phyloP scores from a whole-genome alignment of 2,888 invertebrate species.

The Augiades crinisus region DNA sequence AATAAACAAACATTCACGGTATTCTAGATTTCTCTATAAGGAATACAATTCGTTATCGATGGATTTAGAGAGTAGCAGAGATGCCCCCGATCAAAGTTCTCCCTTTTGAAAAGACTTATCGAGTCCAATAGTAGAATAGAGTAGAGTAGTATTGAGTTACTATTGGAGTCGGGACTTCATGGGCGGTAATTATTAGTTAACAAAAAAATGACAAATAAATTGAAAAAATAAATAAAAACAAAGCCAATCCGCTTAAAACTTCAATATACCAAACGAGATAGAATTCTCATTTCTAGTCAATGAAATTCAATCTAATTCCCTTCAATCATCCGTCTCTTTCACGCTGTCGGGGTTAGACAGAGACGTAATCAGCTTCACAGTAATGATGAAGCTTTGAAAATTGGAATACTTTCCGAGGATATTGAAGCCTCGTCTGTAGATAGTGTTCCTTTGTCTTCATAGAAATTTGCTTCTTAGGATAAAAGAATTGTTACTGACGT shows the following conservation, averaged over 20 bases:
- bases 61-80: too few species aligned
- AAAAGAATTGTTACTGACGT: constrained; percentile 22
- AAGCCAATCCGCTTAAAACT: constrained; percentile 49
- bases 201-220: not conserved
- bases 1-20: too few species aligned
- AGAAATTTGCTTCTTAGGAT: constrained; percentile 22
- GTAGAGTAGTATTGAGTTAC: too few species aligned
- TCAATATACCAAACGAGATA: constrained; percentile 55
- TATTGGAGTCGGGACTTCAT: too few species aligned
- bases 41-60: too few species aligned
- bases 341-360: constrained; percentile 19
- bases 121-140: too few species aligned
- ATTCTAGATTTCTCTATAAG: too few species aligned
- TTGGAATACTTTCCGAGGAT: constrained; percentile 22
- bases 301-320: constrained; percentile 67
- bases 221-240: constrained; percentile 8
- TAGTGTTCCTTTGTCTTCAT: constrained; percentile 21
- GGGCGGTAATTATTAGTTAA: too few species aligned
- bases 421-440: constrained; percentile 20
- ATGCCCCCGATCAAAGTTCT: too few species aligned
- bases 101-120: too few species aligned
- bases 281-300: constrained; percentile 53
- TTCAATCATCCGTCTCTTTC: constrained; percentile 36
- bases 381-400: constrained; percentile 25
- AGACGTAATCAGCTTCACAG: constrained; percentile 19